Evolutionary conservation across 2,113 vertebrate species (phyloP), one percentile per base, ranked within the genome.

Genomic region (Catharus minimus): DNA sequence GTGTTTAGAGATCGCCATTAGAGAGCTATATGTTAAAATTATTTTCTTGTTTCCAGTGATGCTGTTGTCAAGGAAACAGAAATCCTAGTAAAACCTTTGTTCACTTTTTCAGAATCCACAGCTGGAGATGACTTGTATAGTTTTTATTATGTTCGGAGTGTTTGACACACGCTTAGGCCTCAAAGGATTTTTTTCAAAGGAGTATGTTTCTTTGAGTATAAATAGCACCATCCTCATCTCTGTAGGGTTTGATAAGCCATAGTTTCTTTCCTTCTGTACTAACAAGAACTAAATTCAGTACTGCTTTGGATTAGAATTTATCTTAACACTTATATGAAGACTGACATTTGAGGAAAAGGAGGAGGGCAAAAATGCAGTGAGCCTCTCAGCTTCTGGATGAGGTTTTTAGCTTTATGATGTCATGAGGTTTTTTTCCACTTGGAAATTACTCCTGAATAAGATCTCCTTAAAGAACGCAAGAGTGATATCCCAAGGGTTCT

Each of bases 31-130:
- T 90, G 95, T 96, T 95, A 90, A 22, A 97, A 97, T 97, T 96
- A 96, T 97, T 96, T 97, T 80, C 67, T 94, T 96, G 93, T 97
- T 97, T 97, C 96, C 46, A 87, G 93, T 88, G 89, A 93, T 96
- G 90, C 88, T 95, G 97, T 98, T 97, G 97, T 97, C 97, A 98
- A 58, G 97, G 97, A 95, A 97, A 98, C 96, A 43, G 83, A 96
- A 97, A 95, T 94, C 94, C 76, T 78, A 94, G 88, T 96, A 92
- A 95, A 92, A 94, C 75, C 53, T 92, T 90, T 84, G 95, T 97
- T 93, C 89, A 86, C 73, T 80, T 92, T 95, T 85, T 96, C 49
- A 50, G 71, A 87, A 86, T 91, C 88, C 80, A 75, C 93, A 92
- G 78, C 88, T 55, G 89, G 85, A 68, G 94, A 94, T 92, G 72